Conservation (phyloP, 1,140 invertebrate species). For the Philotrypesis tridentata region DNA sequence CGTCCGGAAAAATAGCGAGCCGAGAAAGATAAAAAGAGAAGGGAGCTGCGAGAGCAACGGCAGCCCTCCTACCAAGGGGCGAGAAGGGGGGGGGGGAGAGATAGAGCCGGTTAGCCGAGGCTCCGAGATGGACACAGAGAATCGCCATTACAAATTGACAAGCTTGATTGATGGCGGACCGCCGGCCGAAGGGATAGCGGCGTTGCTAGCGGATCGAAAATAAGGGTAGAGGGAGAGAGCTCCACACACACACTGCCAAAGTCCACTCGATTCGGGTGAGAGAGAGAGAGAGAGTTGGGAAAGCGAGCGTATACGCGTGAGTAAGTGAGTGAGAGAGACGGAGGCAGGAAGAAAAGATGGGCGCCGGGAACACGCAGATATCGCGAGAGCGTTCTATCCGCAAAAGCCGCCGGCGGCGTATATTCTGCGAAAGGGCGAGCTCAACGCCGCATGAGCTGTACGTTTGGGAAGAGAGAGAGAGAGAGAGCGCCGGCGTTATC, state of each 20-base stretch:
- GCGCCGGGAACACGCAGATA: slow-evolving; percentile 60
- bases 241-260: background rate
- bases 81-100: slow-evolving; percentile 32
- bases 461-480: slow-evolving; percentile 26
- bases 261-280: slow-evolving; percentile 26
- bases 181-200: slow-evolving; percentile 62
- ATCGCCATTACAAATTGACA: slow-evolving; percentile 77
- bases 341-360: slow-evolving; percentile 41
- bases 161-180: slow-evolving; percentile 73
- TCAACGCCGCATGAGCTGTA: slow-evolving; percentile 27
- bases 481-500: slow-evolving; percentile 65
- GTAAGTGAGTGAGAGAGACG: slow-evolving; percentile 9
- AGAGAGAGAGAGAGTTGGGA: background rate
- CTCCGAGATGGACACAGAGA: slow-evolving; percentile 71
- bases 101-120: slow-evolving; percentile 14
- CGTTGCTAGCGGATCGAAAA: slow-evolving; percentile 50
- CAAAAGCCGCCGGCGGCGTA: slow-evolving; percentile 54
- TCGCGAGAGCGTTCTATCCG: slow-evolving; percentile 49
- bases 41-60: background rate
- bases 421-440: slow-evolving; percentile 51
- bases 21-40: slow-evolving; percentile 22
- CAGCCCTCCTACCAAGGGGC: slow-evolving; percentile 25
- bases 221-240: slow-evolving; percentile 51
- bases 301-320: background rate
- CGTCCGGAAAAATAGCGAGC: slow-evolving; percentile 24